phyloP scores from a whole-genome alignment of 1,140 invertebrate genomes.

The Drosophila pandora region DNA sequence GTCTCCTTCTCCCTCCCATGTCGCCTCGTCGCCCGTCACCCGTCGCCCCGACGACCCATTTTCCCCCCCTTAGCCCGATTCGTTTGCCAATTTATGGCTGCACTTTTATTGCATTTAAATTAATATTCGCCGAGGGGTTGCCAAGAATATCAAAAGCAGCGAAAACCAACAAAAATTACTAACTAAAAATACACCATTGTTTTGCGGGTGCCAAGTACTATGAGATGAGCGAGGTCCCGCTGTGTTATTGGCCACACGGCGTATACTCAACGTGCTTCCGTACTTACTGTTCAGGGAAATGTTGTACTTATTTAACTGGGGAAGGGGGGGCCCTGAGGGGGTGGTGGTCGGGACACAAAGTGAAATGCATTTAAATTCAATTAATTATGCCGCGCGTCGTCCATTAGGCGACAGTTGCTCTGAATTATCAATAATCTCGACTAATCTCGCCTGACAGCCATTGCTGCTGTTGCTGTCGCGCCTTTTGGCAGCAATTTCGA shows the following conservation, averaged over 20 bases:
- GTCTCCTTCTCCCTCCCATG: background rate
- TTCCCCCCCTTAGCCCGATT: background rate
- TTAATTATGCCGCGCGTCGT: slow-evolving; percentile 70
- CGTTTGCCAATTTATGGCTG: slow-evolving; percentile 28
- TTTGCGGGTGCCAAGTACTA: slow-evolving; percentile 47
- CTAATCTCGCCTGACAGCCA: slow-evolving; percentile 66
- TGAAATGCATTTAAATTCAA: slow-evolving; percentile 72
- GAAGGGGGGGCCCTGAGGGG: background rate
- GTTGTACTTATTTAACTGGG: background rate
- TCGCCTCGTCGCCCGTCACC: no score
- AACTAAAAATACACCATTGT: slow-evolving; percentile 51
- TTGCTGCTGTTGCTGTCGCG: slow-evolving; percentile 20
- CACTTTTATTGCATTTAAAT: slow-evolving; percentile 63
- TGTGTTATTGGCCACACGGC: slow-evolving; percentile 24
- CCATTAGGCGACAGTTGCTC: slow-evolving; percentile 70
- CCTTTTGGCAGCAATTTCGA: slow-evolving; percentile 56
- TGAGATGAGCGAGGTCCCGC: slow-evolving; percentile 5
- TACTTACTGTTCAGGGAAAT: slow-evolving; percentile 32
- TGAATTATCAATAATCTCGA: slow-evolving; percentile 74
- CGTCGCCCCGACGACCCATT: slow-evolving; percentile 4
- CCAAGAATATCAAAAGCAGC: slow-evolving; percentile 9
- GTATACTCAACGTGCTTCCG: slow-evolving; percentile 51
- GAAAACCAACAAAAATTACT: slow-evolving; percentile 20
- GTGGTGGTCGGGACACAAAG: slow-evolving; percentile 19
- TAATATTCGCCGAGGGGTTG: slow-evolving; percentile 27